These are phyloP conservation scores for Zoroaster sp. DNA, from an alignment of 53 echinoderm and acorn worm genomes.

Conservation along the genomic window DNA sequence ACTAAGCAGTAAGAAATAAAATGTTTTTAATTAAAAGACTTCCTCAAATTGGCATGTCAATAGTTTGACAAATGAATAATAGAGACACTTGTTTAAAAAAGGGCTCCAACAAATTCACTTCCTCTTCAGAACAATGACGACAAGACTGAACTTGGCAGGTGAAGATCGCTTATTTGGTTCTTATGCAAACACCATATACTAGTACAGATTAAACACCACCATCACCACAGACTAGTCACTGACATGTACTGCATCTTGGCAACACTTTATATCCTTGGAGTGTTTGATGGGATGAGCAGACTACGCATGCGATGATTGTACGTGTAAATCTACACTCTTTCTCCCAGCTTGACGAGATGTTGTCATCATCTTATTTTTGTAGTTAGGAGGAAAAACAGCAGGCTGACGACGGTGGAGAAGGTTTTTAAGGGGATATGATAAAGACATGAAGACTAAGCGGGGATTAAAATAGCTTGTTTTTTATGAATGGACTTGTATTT, in stretches of 20 bases:
- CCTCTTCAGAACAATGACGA: not conserved
- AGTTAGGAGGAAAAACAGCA: conserved; percentile 26
- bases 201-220: not conserved
- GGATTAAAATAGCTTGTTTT: not conserved
- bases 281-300: not conserved
- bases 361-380: conserved; percentile 38
- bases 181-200: not conserved
- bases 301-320: not conserved
- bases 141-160: not conserved
- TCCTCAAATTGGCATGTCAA: not conserved
- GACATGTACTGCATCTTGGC: not conserved
- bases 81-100: not conserved
- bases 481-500: not conserved
- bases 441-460: not conserved
- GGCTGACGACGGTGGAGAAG: not conserved
- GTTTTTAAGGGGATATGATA: conserved; percentile 5
- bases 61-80: not conserved
- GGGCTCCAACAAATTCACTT: too few species aligned
- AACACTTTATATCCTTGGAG: not conserved
- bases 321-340: not conserved
- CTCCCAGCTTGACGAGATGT: conserved; percentile 18
- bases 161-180: not conserved
- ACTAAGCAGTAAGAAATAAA: not conserved
- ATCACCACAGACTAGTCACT: not conserved
- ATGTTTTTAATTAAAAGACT: not conserved